Conservation (phyloP, 2,888 invertebrate genomes). For the Biston betularia region DNA sequence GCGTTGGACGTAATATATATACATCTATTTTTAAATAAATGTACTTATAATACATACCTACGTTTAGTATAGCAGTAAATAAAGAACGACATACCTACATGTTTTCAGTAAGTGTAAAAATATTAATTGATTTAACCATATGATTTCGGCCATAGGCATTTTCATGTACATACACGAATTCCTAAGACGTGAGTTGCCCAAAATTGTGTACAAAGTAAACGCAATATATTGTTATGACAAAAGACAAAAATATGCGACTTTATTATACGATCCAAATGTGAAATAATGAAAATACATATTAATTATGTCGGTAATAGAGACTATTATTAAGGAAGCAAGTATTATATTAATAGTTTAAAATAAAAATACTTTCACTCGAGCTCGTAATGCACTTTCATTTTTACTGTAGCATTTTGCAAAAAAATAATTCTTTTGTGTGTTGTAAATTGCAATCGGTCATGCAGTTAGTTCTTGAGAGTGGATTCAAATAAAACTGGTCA, state of each 20-base stretch:
- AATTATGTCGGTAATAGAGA: not conserved
- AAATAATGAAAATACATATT: not conserved
- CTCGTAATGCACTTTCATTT: conserved; percentile 22
- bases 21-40: too few species aligned
- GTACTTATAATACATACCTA: too few species aligned
- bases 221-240: not conserved
- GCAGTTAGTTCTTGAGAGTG: not conserved
- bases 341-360: not conserved
- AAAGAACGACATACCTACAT: not conserved
- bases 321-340: not conserved
- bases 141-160: too few species aligned
- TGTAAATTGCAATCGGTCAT: not conserved
- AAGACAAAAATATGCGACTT: not conserved
- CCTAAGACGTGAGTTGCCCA: not conserved
- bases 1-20: too few species aligned
- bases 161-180: not conserved
- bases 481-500: not conserved
- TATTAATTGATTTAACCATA: not conserved
- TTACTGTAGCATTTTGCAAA: conserved; percentile 6
- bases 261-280: not conserved
- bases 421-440: not conserved
- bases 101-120: not conserved
- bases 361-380: conserved; percentile 19
- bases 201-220: not conserved
- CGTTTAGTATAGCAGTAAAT: too few species aligned